These are phyloP conservation scores for Polyergus mexicanus DNA, from an alignment of 1,140 invertebrate species.

Conservation along the genomic window DNA sequence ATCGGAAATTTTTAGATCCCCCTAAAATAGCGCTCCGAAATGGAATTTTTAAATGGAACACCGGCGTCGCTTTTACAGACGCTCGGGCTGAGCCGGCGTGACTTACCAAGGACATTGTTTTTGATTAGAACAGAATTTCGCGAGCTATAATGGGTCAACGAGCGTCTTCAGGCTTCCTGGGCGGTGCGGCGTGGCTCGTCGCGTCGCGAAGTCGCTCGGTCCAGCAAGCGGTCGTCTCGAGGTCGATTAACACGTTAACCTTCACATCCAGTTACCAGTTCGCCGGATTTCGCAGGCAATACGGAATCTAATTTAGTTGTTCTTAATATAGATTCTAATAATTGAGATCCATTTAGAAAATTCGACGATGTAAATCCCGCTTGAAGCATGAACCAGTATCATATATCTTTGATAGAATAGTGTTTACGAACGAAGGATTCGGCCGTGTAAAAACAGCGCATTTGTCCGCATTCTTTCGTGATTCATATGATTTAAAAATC, in stretches of 20 bases:
- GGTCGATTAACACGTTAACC: slow-evolving; percentile 56
- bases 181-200: slow-evolving; percentile 19
- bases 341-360: neutral
- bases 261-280: slow-evolving; percentile 42
- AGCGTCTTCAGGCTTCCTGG: slow-evolving; percentile 49
- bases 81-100: slow-evolving; percentile 33
- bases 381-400: neutral
- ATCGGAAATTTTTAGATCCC: slow-evolving; percentile 21
- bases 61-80: slow-evolving; percentile 22
- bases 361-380: neutral
- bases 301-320: slow-evolving; percentile 45
- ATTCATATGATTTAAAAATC: neutral
- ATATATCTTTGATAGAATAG: neutral
- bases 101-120: slow-evolving; percentile 57
- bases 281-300: slow-evolving; percentile 6
- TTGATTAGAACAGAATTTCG: slow-evolving; percentile 54
- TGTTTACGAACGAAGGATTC: neutral
- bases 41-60: slow-evolving; percentile 48
- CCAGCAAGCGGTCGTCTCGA: slow-evolving; percentile 50
- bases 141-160: slow-evolving; percentile 38
- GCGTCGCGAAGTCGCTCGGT: slow-evolving; percentile 46
- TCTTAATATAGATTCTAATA: slow-evolving; percentile 33
- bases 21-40: slow-evolving; percentile 19
- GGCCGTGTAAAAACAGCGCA: neutral
- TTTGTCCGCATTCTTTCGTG: neutral